A percentile compares a stretch with the other conserved stretches of the same genome.
Conservation (phyloP, 1,140 invertebrate genomes). For the Habropoda laboriosa region DNA sequence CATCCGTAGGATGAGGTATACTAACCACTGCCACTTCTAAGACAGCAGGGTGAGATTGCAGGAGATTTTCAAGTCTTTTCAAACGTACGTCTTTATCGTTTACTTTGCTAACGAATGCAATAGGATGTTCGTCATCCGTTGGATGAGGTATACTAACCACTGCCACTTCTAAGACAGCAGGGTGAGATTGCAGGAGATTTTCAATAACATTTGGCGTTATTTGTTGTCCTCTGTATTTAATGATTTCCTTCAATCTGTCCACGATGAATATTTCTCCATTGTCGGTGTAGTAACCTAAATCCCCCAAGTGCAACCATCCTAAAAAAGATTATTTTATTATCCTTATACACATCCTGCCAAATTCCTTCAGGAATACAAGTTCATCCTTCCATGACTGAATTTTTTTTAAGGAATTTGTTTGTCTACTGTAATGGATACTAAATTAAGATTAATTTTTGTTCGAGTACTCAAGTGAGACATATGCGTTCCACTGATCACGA, state of each 20-base stretch:
- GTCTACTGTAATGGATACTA: too few relatives aligned
- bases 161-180: slow-evolving; percentile 83
- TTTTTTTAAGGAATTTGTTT: too few relatives aligned
- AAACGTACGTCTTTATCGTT: slow-evolving; percentile 34
- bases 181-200: slow-evolving; percentile 81
- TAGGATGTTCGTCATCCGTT: slow-evolving; percentile 82
- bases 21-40: slow-evolving; percentile 85
- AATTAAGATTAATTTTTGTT: too few relatives aligned
- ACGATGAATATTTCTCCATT: slow-evolving; percentile 81
- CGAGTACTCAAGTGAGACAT: too few relatives aligned
- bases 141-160: slow-evolving; percentile 84
- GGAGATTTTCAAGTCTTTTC: slow-evolving; percentile 83
- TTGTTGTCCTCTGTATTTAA: slow-evolving; percentile 84
- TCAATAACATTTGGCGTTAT: slow-evolving; percentile 85
- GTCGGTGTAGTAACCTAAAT: slow-evolving; percentile 82
- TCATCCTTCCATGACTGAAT: too few relatives aligned
- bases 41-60: slow-evolving; percentile 82
- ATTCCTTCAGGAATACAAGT: too few relatives aligned
- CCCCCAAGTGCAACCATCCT: slow-evolving; percentile 84
- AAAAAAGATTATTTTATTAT: too few relatives aligned
- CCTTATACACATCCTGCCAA: too few relatives aligned
- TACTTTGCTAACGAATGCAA: slow-evolving; percentile 81
- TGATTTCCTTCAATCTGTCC: slow-evolving; percentile 84
- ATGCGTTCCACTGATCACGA: too few relatives aligned
- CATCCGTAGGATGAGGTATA: slow-evolving; percentile 80